Percentiles rank a stretch among this genome's conserved stretches.
phyloP scores from a whole-genome alignment of 2,113 vertebrate genomes.

The Lagopus leucura region DNA sequence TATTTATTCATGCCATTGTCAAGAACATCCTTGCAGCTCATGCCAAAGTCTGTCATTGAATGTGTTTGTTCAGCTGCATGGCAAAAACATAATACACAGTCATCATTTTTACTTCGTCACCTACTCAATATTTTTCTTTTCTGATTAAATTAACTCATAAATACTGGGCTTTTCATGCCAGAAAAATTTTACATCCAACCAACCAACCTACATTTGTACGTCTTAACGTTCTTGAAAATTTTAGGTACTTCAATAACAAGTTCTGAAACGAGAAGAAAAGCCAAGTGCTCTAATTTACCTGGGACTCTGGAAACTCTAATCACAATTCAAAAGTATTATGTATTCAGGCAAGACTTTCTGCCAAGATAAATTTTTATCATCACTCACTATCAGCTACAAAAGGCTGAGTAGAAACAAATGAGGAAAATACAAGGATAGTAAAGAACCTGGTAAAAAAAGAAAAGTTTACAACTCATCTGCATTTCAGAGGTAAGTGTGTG shows the following conservation, averaged over 20 bases:
- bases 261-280: constrained; percentile 51
- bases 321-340: neutral
- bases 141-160: constrained; percentile 79
- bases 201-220: constrained; percentile 59
- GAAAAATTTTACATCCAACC: constrained; percentile 65
- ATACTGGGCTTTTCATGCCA: constrained; percentile 71
- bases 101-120: constrained; percentile 77
- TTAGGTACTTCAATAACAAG: constrained; percentile 57
- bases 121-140: constrained; percentile 78
- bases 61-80: constrained; percentile 80
- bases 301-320: constrained; percentile 4
- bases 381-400: neutral
- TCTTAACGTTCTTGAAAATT: constrained; percentile 48
- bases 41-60: constrained; percentile 75
- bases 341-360: neutral
- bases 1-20: constrained; percentile 79
- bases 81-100: constrained; percentile 75
- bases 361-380: neutral
- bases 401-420: neutral
- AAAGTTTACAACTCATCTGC: neutral
- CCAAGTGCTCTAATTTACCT: constrained; percentile 40
- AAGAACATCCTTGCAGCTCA: constrained; percentile 77
- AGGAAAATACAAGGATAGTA: neutral
- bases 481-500: neutral
- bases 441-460: neutral